phyloP scores from a whole-genome alignment of 2,888 invertebrate genomes.

The Anthrax anthrax region DNA sequence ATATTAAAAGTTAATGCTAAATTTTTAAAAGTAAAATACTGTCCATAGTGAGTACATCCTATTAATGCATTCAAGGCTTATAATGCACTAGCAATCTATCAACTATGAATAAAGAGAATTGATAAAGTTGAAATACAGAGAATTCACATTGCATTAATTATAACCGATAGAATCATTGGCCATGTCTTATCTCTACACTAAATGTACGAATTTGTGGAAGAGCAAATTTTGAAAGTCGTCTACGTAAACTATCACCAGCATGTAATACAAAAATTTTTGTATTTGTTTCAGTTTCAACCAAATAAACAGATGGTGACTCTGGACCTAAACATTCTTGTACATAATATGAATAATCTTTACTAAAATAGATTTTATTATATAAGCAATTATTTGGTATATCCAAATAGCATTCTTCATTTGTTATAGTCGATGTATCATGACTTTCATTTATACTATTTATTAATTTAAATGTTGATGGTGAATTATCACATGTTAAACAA shows the following conservation, averaged over 20 bases:
- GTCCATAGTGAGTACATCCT: too few species aligned
- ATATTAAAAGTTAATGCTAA: too few species aligned
- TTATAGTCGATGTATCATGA: slow-evolving; percentile 10
- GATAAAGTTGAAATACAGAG: too few species aligned
- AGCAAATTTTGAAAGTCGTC: slow-evolving; percentile 50
- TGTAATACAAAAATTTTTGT: slow-evolving; percentile 49
- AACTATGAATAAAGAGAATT: too few species aligned
- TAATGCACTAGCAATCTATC: too few species aligned
- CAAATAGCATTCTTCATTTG: slow-evolving; percentile 21
- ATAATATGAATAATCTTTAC: slow-evolving; percentile 45
- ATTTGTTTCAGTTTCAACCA: slow-evolving; percentile 46
- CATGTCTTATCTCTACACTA: slow-evolving; percentile 48
- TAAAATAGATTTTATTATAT: slow-evolving; percentile 53
- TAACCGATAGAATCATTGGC: too few species aligned
- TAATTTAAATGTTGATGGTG: slow-evolving; percentile 25
- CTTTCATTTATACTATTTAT: slow-evolving; percentile 16
- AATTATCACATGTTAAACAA: slow-evolving; percentile 34
- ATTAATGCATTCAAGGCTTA: too few species aligned
- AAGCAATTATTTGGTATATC: slow-evolving; percentile 42
- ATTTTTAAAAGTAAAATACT: too few species aligned
- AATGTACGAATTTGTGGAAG: slow-evolving; percentile 61
- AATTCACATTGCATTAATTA: too few species aligned
- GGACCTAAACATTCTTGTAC: slow-evolving; percentile 70
- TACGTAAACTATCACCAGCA: slow-evolving; percentile 49
- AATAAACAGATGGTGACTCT: slow-evolving; percentile 50